Base-by-base conservation (phyloP, 2,888 invertebrate genomes). In the Epistrophe eligans region DNA sequence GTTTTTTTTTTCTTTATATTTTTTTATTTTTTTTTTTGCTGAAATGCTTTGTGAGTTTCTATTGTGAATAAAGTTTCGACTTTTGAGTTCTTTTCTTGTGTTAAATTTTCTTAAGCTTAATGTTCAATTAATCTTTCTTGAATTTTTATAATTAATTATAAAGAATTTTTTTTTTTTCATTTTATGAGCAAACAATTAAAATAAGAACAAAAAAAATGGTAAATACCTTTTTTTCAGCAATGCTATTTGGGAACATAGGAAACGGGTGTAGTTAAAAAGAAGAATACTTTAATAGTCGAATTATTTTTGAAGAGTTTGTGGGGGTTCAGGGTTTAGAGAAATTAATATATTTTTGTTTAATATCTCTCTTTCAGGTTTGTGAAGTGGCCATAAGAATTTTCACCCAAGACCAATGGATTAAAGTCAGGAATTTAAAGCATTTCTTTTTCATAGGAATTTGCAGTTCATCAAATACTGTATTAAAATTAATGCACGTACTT, bases 1-100 rank as follows among this genome's bases (percentile, higher is more conserved):
- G 40, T 24, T 62, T 62, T 62, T 11, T 62, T 62, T 62, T 11
- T 62, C n/a, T 45, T 45, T 45, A n/a, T 45, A 17, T 17, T 60
- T 60, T 60, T 60, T 40, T 17, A 1, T 28, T 10, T 45, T 28
- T 45, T 35, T 57, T 17, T n/a, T 35, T 58, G 35, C 11, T 64
- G 32, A 10, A 2, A 24, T 9, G n/a, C 24, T 28, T 38, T 60
- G 19, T 45, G 28, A 32, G 32, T 6, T 38, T 58, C 58, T 40
- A 64, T 64, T 64, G 64, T 45, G 64, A 1, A 38, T 38, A 64
- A 64, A 64, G 64, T 64, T 48, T 64, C 17, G n/a, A 64, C 64
- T 64, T 64, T 45, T 45, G 64, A 48, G 10, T 64, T 64, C 43
- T 45, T 43, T 28, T 64, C 45, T 64, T 64, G 28, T 45, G 64